Evolutionary conservation across 37 sponge, comb jelly and placozoan genomes (phyloP).

Genomic region (Halisarca cf. caerulea): DNA sequence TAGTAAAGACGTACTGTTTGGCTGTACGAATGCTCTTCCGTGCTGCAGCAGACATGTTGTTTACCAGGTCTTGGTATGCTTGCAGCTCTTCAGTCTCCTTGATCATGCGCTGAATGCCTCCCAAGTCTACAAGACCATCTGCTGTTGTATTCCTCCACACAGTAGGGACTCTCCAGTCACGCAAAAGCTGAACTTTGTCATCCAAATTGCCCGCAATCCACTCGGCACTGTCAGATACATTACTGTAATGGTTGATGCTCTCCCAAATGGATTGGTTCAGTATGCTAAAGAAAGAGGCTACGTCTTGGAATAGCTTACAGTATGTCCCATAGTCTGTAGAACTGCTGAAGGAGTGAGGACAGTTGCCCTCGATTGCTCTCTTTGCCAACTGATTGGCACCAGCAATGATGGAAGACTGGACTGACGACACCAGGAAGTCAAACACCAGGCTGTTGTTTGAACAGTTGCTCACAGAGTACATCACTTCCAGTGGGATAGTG

Average conservation of each 20-base stretch:
- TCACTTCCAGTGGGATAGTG: not conserved
- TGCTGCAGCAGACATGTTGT: not conserved
- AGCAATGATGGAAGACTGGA: not conserved
- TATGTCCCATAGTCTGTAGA: not conserved
- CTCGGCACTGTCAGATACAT: not conserved
- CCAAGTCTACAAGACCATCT: too few relatives aligned
- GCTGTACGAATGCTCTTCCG: not conserved
- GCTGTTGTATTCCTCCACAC: constrained; percentile 3
- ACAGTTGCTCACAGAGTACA: not conserved
- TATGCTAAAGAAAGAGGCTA: not conserved
- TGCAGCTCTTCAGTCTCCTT: not conserved
- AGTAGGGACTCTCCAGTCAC: not conserved
- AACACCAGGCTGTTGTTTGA: not conserved
- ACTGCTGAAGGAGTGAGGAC: not conserved
- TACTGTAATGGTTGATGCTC: not conserved
- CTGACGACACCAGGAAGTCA: not conserved
- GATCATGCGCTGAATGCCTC: not conserved
- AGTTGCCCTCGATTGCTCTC: not conserved
- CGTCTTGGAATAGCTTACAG: not conserved
- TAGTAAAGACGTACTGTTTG: not conserved
- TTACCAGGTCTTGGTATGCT: not conserved
- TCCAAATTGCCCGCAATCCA: not conserved
- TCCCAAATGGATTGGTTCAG: not conserved
- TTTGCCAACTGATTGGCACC: not conserved
- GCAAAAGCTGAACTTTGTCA: not conserved